phyloP scores from a whole-genome alignment of 2,888 invertebrate genomes.

The Cheilosia scutellata region DNA sequence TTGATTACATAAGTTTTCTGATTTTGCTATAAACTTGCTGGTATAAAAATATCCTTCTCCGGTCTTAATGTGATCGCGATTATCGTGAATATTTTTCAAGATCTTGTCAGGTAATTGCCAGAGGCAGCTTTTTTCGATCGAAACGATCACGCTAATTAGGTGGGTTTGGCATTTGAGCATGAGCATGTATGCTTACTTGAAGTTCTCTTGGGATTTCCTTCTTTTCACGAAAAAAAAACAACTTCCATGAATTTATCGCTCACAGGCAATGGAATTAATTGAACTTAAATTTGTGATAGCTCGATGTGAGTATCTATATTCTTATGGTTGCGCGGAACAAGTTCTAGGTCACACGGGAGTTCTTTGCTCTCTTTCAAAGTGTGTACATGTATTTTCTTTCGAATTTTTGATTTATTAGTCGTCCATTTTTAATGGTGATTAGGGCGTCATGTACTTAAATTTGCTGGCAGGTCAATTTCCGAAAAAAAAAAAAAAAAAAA shows the following conservation, averaged over 20 bases:
- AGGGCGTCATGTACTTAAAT: constrained; percentile 54
- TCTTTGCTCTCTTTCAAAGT: constrained; percentile 28
- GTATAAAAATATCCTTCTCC: constrained; percentile 10
- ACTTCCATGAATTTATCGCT: constrained; percentile 40
- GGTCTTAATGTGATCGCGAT: constrained; percentile 32
- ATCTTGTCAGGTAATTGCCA: constrained; percentile 62
- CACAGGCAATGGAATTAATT: constrained; percentile 64
- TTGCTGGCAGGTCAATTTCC: constrained; percentile 40
- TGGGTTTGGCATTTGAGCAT: constrained; percentile 41
- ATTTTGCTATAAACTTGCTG: neutral
- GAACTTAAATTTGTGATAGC: constrained; percentile 50
- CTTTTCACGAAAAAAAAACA: constrained; percentile 31
- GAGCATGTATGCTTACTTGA: neutral
- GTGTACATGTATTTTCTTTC: neutral
- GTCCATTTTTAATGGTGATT: constrained; percentile 56
- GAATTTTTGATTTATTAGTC: constrained; percentile 55
- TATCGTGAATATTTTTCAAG: constrained; percentile 44
- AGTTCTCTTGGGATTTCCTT: constrained; percentile 33
- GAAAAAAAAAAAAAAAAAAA: neutral
- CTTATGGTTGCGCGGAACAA: constrained; percentile 37
- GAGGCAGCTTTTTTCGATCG: constrained; percentile 59
- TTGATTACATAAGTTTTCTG: constrained; percentile 57
- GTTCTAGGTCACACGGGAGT: constrained; percentile 66
- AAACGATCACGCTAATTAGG: constrained; percentile 71
- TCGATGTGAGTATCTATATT: constrained; percentile 30